Conservation (phyloP, 2,797 vertebrate genomes). For the Limosa lapponica region DNA sequence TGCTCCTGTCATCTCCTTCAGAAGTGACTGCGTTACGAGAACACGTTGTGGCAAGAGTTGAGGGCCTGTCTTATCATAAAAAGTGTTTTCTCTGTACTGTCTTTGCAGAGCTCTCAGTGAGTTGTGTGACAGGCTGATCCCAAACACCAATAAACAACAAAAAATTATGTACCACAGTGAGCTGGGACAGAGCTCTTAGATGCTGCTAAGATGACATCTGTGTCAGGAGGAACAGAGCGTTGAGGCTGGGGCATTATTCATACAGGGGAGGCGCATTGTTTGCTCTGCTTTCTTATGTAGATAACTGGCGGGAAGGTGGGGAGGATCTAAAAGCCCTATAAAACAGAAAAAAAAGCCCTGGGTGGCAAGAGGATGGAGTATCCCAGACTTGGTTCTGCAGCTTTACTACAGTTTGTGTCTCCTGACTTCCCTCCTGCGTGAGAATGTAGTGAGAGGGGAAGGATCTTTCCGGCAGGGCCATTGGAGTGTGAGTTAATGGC, state of each 20-base stretch:
- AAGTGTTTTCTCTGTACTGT: background rate
- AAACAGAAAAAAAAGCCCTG: background rate
- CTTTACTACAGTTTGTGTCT: background rate
- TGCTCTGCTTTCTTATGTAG: background rate
- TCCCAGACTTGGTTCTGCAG: background rate
- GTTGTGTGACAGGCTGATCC: background rate
- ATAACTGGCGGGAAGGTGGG: background rate
- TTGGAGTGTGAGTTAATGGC: background rate
- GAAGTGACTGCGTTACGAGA: background rate
- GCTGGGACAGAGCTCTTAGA: background rate
- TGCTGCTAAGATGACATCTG: background rate
- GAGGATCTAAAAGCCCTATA: background rate
- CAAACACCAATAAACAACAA: background rate
- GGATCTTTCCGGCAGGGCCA: background rate
- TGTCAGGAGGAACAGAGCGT: background rate
- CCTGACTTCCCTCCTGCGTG: background rate
- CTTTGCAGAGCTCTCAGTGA: background rate
- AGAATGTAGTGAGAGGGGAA: background rate
- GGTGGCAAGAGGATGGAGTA: background rate
- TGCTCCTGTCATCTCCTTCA: background rate
- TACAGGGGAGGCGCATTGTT: background rate
- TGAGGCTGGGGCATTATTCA: background rate
- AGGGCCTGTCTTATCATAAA: background rate
- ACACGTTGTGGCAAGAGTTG: fast-evolving
- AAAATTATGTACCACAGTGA: background rate